These are phyloP conservation scores for Holocentrus rufus DNA, from an alignment of 2,797 vertebrate genomes.

Conservation along the genomic window DNA sequence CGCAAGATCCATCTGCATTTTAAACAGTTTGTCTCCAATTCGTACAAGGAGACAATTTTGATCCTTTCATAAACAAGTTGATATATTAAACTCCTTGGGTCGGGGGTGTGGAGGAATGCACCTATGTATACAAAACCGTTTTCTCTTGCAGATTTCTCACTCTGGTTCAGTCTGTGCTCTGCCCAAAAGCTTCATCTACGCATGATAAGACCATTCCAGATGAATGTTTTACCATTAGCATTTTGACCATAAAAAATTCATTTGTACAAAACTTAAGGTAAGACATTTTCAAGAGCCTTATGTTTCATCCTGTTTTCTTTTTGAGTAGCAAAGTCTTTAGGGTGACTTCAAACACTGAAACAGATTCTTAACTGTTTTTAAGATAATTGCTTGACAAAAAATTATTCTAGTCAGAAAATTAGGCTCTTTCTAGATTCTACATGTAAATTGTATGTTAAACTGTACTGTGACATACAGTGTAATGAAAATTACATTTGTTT, in stretches of 20 bases:
- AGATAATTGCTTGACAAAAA: background rate
- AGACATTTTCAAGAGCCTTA: conserved; percentile 27
- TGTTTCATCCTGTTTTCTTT: background rate
- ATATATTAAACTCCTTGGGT: conserved; percentile 39
- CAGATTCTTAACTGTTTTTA: background rate
- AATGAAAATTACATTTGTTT: no score
- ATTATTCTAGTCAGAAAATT: background rate
- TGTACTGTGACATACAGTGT: background rate
- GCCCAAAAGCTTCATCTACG: background rate
- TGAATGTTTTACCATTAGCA: background rate
- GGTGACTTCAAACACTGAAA: background rate
- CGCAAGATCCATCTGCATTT: background rate
- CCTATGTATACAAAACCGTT: conserved; percentile 65
- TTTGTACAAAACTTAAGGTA: conserved; percentile 50
- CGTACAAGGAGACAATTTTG: conserved; percentile 2
- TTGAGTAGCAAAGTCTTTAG: background rate
- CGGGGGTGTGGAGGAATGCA: conserved; percentile 69
- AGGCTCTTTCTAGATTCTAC: background rate
- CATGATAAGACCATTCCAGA: conserved; percentile 5
- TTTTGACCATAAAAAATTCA: conserved; percentile 3
- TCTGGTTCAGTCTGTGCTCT: conserved; percentile 10
- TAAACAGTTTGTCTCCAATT: background rate
- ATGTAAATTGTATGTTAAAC: background rate
- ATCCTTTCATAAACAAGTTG: conserved; percentile 71
- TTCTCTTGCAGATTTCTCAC: background rate